Conservation (phyloP, 2,113 vertebrate species). For the Pholis gunnellus region DNA sequence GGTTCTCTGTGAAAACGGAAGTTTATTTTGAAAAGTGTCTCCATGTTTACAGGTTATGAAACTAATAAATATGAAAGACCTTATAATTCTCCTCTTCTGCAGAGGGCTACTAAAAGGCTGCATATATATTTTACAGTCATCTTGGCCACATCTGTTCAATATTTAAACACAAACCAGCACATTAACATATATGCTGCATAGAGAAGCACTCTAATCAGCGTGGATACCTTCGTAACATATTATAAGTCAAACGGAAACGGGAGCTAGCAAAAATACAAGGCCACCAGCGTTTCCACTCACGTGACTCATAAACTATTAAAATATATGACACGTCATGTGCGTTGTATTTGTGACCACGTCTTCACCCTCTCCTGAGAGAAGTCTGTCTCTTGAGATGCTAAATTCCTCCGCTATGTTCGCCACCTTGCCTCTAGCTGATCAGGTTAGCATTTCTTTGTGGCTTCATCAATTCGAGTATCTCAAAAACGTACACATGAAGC, state of each 20-base stretch:
- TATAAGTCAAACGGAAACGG: not conserved
- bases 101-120: not conserved
- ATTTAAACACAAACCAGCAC: conserved; percentile 2
- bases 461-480: too few relatives aligned
- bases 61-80: not conserved
- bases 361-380: too few relatives aligned
- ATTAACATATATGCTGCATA: conserved; percentile 4
- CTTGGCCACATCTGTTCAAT: conserved; percentile 9
- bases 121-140: conserved; percentile 1
- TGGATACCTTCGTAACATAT: not conserved
- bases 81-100: not conserved
- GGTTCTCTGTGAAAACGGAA: too few relatives aligned
- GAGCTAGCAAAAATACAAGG: not conserved
- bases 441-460: too few relatives aligned
- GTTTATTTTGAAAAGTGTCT: not conserved
- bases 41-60: not conserved
- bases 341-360: too few relatives aligned
- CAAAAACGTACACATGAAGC: too few relatives aligned
- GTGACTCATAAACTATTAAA: not conserved
- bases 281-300: not conserved
- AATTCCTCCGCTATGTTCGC: too few relatives aligned
- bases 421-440: too few relatives aligned
- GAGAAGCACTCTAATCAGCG: not conserved
- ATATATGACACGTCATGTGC: not conserved
- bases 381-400: too few relatives aligned